A percentile compares a stretch with the other conserved stretches of the same genome.
Conservation (phyloP, 2,113 vertebrate genomes). For the Scomber japonicus region DNA sequence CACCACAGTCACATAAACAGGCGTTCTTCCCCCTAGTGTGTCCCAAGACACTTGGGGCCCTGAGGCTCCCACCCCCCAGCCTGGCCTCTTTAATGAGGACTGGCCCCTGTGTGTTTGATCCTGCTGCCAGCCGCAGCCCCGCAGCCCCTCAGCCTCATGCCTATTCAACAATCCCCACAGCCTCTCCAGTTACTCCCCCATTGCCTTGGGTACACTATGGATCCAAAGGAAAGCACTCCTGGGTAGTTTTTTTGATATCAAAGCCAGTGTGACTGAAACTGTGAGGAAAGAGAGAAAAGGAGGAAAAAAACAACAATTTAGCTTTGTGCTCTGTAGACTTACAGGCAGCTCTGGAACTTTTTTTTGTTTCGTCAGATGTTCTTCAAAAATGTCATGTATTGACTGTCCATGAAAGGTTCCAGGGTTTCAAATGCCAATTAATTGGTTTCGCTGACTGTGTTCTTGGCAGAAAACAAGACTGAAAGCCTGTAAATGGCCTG, state of each 20-base stretch:
- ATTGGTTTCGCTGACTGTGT: conserved; percentile 36
- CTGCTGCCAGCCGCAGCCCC: conserved; percentile 68
- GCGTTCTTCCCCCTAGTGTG: conserved; percentile 32
- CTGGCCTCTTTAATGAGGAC: conserved; percentile 80
- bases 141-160: conserved; percentile 76
- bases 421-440: conserved; percentile 31
- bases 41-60: conserved; percentile 67
- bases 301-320: conserved; percentile 18
- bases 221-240: conserved; percentile 70
- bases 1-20: conserved; percentile 52
- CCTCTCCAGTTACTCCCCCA: conserved; percentile 60
- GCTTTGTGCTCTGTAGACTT: conserved; percentile 41
- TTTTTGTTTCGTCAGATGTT: conserved; percentile 44
- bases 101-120: conserved; percentile 79
- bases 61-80: conserved; percentile 49
- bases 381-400: conserved; percentile 38
- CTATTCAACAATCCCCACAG: conserved; percentile 79
- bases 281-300: neutral
- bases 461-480: conserved; percentile 28
- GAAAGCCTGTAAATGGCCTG: conserved; percentile 8
- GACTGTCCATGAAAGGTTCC: conserved; percentile 37
- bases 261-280: conserved; percentile 57
- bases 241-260: conserved; percentile 70
- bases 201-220: conserved; percentile 70
- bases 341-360: conserved; percentile 22